Evolutionary conservation across 2,888 invertebrate species (phyloP).

Genomic region (Mellilla xanthometata): DNA sequence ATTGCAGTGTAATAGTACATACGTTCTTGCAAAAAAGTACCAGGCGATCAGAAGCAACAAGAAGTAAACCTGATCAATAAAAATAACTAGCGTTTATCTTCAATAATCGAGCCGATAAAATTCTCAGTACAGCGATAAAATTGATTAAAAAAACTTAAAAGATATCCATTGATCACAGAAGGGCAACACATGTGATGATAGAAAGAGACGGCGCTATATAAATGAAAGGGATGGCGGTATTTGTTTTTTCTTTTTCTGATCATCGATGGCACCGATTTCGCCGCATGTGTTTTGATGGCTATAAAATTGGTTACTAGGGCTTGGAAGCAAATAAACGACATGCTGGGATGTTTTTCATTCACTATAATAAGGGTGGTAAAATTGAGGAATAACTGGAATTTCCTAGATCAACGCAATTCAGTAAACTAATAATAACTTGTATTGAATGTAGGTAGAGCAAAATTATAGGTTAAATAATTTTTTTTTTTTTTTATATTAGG

Average conservation of each 20-base stretch:
- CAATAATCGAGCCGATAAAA: conserved; percentile 31
- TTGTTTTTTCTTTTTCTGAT: conserved; percentile 46
- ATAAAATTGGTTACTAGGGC: conserved; percentile 45
- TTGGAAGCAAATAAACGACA: conserved; percentile 26
- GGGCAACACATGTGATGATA: conserved; percentile 62
- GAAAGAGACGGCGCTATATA: conserved; percentile 47
- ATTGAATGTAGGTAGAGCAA: no score
- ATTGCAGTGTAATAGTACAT: no score
- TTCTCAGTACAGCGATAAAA: conserved; percentile 41
- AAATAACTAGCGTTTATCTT: conserved; percentile 13
- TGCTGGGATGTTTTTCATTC: conserved; percentile 5
- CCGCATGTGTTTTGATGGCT: conserved; percentile 60
- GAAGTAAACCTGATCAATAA: background rate
- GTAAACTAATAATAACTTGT: no score
- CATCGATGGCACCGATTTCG: conserved; percentile 63
- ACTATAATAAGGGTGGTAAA: conserved; percentile 7
- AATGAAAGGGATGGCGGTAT: conserved; percentile 37
- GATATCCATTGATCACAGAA: conserved; percentile 66
- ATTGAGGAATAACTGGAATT: no score
- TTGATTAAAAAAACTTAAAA: conserved; percentile 42
- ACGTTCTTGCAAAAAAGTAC: conserved; percentile 9
- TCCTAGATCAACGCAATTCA: no score
- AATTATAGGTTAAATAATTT: no score
- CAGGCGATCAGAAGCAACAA: conserved; percentile 14
- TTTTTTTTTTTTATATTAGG: no score